These are phyloP conservation scores for Cygnus buccinator DNA, from an alignment of 2,113 vertebrate species.

Conservation along the genomic window DNA sequence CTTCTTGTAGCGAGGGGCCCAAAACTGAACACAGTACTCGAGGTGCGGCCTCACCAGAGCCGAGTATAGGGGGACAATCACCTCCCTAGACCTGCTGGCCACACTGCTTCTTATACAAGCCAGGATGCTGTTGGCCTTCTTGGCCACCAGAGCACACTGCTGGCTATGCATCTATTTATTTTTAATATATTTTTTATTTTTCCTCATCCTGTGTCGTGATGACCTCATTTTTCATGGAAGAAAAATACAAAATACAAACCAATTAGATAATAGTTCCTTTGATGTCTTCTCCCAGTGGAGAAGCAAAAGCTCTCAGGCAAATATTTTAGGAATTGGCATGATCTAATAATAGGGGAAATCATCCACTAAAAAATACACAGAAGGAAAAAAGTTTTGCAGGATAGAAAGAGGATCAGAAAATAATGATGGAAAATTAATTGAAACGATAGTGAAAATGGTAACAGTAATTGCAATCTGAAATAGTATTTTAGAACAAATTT, in stretches of 20 bases:
- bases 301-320: constrained; percentile 22
- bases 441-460: neutral
- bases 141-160: too few species aligned
- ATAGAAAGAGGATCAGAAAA: neutral
- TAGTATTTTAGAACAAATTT: neutral
- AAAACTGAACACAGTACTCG: too few species aligned
- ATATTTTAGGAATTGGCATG: neutral
- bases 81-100: too few species aligned
- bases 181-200: neutral
- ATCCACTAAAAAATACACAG: neutral
- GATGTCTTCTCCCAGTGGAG: neutral
- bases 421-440: neutral
- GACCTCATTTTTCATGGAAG: constrained; percentile 15
- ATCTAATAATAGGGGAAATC: neutral
- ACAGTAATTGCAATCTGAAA: neutral
- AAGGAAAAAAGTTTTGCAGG: neutral
- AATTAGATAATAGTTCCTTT: constrained; percentile 32
- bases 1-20: too few species aligned
- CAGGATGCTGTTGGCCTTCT: too few species aligned
- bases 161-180: neutral
- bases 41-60: too few species aligned
- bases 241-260: constrained; percentile 30
- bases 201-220: neutral
- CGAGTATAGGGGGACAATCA: too few species aligned
- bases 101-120: too few species aligned